Base-by-base conservation (phyloP, 2,888 invertebrate species). In the Callyntrura sp. region DNA sequence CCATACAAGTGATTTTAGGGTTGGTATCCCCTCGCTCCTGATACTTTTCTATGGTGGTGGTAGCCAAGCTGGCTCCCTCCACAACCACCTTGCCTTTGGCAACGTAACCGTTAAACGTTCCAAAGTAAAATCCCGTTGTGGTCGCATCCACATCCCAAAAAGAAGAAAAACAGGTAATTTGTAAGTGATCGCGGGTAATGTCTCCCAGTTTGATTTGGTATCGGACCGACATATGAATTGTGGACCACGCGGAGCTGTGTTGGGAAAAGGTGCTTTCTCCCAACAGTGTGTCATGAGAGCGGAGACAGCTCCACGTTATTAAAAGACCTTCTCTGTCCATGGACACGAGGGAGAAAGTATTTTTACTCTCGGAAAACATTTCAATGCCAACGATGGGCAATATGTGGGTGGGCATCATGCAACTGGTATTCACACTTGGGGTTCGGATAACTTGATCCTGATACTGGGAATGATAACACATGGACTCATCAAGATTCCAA, bases 371-470 rank as follows among this genome's bases (percentile, higher is more conserved):
- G n/a, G 91, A 85, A 82, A 90, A 79, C 43, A 91, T 91, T 89
- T 91, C 91, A 23, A 92, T 35, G 20, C 92, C 92, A 48, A 88
- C 81, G n/a, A 92, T 76, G 0, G 91, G 76, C 11, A 88, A 35
- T 14, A 79, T 85, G 35, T 92, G 91, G 28, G 86, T 85, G 0
- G 81, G 70, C 11, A 73, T 78, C 73, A 90, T 90, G 48, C 92
- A 92, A 55, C 93, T 91, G 28, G 93, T 92, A 70, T 91, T 92
- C 3, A 92, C 91, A 70, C 91, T 92, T 11, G 93, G 92, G 12
- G 92, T 92, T 14, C 93, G 78, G 45, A 93, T 93, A 5, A 90
- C 60, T 91, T 93, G 92, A 8, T 92, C 93, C 62, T 92, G 92
- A 70, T 93, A 92, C 20, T 89, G 86, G 9, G 91, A 90, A 68